phyloP scores from a whole-genome alignment of 2,113 vertebrate genomes.

The Carettochelys insculpta region DNA sequence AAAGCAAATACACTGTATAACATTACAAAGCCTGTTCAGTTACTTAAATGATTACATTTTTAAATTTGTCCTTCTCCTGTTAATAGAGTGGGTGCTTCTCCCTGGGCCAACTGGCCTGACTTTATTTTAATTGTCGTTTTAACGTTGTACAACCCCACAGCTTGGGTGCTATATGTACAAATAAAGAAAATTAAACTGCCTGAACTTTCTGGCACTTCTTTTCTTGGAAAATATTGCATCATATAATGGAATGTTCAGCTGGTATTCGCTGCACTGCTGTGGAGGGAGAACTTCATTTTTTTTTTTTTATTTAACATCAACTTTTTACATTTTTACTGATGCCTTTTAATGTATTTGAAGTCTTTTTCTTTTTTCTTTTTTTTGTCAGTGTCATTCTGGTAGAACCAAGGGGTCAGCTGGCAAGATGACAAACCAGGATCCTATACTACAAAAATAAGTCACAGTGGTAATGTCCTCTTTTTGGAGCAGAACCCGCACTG shows the following conservation, averaged over 20 bases:
- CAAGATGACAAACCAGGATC: background rate
- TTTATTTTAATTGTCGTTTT: slow-evolving; percentile 21
- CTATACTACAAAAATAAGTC: background rate
- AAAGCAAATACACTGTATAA: background rate
- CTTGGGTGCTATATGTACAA: background rate
- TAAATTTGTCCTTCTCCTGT: background rate
- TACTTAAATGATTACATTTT: background rate
- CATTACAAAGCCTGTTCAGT: background rate
- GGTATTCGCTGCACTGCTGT: background rate
- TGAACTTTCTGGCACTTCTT: background rate
- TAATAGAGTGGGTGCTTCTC: slow-evolving; percentile 19
- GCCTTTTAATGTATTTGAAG: background rate
- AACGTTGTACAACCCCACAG: background rate
- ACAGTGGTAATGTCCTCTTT: background rate
- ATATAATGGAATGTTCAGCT: background rate
- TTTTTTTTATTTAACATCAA: background rate
- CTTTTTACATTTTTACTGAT: background rate
- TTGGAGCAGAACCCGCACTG: background rate
- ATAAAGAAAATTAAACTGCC: background rate
- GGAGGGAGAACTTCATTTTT: background rate
- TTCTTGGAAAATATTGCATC: slow-evolving; percentile 17
- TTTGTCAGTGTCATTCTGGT: background rate
- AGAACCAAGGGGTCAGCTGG: background rate
- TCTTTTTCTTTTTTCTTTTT: too few species aligned
- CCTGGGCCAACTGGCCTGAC: background rate